A percentile compares a stretch with the other conserved stretches of the same genome.
These are phyloP conservation scores for Podargus strigoides DNA, from an alignment of 2,797 vertebrate species.

Conservation along the genomic window DNA sequence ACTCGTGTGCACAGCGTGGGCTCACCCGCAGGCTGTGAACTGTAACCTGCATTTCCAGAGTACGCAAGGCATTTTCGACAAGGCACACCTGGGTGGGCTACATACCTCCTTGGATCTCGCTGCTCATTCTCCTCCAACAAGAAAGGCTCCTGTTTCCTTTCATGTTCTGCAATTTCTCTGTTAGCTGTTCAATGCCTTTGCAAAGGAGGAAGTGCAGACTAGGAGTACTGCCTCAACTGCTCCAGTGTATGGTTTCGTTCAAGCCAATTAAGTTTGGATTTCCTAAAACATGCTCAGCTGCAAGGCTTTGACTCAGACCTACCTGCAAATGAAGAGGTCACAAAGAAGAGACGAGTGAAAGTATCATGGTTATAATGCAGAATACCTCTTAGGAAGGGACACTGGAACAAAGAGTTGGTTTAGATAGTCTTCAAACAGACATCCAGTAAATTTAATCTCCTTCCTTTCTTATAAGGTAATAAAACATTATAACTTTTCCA, in stretches of 20 bases:
- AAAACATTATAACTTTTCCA: background rate
- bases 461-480: background rate
- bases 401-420: background rate
- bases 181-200: background rate
- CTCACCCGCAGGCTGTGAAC: background rate
- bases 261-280: background rate
- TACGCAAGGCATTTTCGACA: rapidly evolving
- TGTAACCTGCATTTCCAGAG: background rate
- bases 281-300: background rate
- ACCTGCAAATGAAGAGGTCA: background rate
- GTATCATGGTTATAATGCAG: background rate
- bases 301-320: background rate
- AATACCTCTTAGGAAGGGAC: background rate
- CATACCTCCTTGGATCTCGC: background rate
- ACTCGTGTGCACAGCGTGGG: rapidly evolving
- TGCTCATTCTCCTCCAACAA: rapidly evolving
- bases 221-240: background rate
- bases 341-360: background rate
- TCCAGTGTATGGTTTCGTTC: background rate
- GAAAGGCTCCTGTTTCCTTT: background rate
- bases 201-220: background rate
- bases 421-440: background rate
- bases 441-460: background rate
- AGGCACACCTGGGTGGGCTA: background rate
- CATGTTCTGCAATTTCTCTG: background rate